Evolutionary conservation across 2,113 vertebrate species (phyloP), one percentile per base, ranked within the genome.

Genomic region (Microtus ochrogaster): DNA sequence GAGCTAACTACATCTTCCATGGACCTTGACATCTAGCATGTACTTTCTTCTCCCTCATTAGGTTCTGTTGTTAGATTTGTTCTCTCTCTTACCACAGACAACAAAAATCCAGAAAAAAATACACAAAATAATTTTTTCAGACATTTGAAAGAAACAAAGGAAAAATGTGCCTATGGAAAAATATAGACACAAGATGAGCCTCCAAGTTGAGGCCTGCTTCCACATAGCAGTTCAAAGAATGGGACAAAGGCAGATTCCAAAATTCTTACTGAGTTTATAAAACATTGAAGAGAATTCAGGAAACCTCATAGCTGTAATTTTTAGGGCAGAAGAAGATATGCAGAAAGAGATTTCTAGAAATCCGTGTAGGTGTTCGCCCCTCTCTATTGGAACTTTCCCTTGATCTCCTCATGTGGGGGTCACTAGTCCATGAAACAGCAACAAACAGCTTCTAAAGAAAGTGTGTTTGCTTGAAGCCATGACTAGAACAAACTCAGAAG

Each of bases 91-190:
- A 39, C 36, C 17, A 83, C 30, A 66, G 89, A 91, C 58, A 94
- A 68, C 11, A 94, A 26, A 81, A 94, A 92, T 79, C 47, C 7
- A 74, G 82, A 73, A 28, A 89, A 89, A 97, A 94, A 93, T 92
- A 90, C 33, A 47, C 77, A 47, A 91, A 91, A 83, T 70, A 70
- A 39, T 47, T 97, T 91, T 95, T 93, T 89, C 7, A 73, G 83
- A 58, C 73, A 74, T 9, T 63, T 41, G 91, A 79, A 5, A 91
- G 12, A 96, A 63, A 84, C 36, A 73, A 52, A 55, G 16, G 52
- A 78, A 93, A 91, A 12, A 13, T 65, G 9, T 70, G n/a, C 10
- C 55, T 36, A 17, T 61, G 55, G 0, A 39, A 28, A 63, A 92
- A 92, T 22, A 16, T 11, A 66, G 7, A 85, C 49, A 66, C 30